These are phyloP conservation scores for Columba janthina DNA, from an alignment of 2,113 vertebrate species.

Conservation along the genomic window DNA sequence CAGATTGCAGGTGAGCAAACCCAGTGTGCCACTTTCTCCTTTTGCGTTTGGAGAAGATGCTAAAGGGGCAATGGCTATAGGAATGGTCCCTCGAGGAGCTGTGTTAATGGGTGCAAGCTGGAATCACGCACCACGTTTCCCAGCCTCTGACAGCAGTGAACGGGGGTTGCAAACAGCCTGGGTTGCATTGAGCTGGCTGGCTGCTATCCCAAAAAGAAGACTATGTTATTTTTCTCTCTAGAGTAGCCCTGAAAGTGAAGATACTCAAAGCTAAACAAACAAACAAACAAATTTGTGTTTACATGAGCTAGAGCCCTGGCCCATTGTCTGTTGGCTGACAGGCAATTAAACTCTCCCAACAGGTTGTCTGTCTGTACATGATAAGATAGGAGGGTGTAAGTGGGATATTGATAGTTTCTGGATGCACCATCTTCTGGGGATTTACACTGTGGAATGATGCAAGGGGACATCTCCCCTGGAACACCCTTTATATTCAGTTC, in stretches of 20 bases:
- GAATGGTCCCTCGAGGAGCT: not conserved
- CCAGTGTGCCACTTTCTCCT: not conserved
- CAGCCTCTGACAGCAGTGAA: not conserved
- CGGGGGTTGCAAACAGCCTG: not conserved
- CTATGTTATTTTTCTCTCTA: not conserved
- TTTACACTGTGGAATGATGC: not conserved
- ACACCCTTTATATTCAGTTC: not conserved
- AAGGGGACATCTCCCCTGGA: not conserved
- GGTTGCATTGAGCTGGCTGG: not conserved
- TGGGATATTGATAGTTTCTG: not conserved
- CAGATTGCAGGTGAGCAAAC: not conserved
- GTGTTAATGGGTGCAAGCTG: not conserved
- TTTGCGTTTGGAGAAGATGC: not conserved
- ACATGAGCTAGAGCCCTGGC: not conserved
- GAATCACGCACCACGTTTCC: not conserved
- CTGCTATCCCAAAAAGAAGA: not conserved
- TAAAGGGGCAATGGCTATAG: not conserved
- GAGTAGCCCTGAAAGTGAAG: not conserved
- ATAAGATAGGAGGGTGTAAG: not conserved
- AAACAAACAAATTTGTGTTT: not conserved
- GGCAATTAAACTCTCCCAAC: not conserved
- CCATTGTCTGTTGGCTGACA: not conserved
- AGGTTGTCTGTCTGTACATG: not conserved
- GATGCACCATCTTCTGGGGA: not conserved
- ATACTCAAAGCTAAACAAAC: not conserved